phyloP scores from a whole-genome alignment of 2,888 invertebrate species.

The Panopea generosa region DNA sequence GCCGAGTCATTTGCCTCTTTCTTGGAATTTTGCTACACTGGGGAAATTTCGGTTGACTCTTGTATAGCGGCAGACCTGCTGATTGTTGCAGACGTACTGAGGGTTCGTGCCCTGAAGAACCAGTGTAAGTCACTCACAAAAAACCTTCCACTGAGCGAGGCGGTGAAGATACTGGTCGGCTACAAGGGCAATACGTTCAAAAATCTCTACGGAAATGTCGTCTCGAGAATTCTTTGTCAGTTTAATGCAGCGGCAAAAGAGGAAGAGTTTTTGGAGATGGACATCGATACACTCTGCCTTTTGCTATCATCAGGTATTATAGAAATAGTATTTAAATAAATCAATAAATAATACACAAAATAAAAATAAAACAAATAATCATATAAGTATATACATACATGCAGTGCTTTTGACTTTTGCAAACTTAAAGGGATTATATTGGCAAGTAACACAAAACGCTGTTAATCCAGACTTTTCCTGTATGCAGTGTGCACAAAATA shows the following conservation, averaged over 20 bases:
- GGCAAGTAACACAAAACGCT: too few species aligned
- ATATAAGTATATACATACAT: too few species aligned
- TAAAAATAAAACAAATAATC: too few species aligned
- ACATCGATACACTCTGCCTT: constrained; percentile 56
- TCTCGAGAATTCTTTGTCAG: constrained; percentile 1
- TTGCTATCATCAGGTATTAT: constrained; percentile 63
- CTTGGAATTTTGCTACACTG: constrained; percentile 72
- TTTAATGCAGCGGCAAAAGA: constrained; percentile 37
- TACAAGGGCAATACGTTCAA: constrained; percentile 21
- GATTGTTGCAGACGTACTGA: constrained; percentile 66
- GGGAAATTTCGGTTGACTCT: constrained; percentile 49
- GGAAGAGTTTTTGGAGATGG: constrained; percentile 54
- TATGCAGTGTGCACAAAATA: too few species aligned
- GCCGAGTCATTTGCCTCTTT: constrained; percentile 69
- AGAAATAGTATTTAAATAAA: too few species aligned
- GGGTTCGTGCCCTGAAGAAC: constrained; percentile 53
- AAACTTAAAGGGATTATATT: too few species aligned
- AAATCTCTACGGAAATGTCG: background rate
- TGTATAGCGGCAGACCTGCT: constrained; percentile 68
- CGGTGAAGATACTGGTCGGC: constrained; percentile 54
- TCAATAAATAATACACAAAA: too few species aligned
- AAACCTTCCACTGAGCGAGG: constrained; percentile 57
- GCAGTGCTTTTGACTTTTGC: too few species aligned
- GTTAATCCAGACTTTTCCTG: too few species aligned
- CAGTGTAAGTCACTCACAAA: constrained; percentile 42